Evolutionary conservation across 2,797 vertebrate species (phyloP).

Genomic region (Crenichthys baileyi): DNA sequence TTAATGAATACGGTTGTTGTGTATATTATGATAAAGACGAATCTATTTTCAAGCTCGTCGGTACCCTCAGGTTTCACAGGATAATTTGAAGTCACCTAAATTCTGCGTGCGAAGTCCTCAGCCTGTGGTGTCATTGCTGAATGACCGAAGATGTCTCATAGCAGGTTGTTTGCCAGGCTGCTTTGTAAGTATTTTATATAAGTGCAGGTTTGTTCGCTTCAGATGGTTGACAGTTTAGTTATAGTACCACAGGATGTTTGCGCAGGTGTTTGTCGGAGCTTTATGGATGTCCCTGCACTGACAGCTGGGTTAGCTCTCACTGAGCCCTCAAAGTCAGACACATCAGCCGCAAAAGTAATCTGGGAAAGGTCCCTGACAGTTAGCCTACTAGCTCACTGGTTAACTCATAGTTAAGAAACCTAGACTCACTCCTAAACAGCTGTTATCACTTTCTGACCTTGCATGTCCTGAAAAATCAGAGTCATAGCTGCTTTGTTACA

Average conservation of each 20-base stretch:
- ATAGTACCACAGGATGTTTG: neutral
- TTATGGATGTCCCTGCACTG: neutral
- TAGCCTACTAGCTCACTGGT: neutral
- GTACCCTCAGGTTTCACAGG: neutral
- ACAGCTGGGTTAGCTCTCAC: slow-evolving; percentile 7
- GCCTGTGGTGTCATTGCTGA: slow-evolving; percentile 85
- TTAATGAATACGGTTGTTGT: accelerated
- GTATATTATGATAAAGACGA: neutral
- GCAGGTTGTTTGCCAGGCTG: slow-evolving; percentile 82
- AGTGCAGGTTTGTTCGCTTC: neutral
- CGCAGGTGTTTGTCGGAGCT: neutral
- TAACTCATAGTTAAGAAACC: neutral
- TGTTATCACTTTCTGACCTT: slow-evolving; percentile 47
- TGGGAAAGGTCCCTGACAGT: neutral
- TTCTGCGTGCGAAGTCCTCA: slow-evolving; percentile 58
- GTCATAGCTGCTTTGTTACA: neutral
- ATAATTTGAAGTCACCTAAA: slow-evolving; percentile 58
- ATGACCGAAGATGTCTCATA: slow-evolving; percentile 88
- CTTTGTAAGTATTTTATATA: slow-evolving; percentile 80
- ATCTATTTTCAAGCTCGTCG: neutral
- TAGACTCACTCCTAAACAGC: neutral
- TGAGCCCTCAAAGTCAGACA: slow-evolving; percentile 5
- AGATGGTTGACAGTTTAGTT: neutral
- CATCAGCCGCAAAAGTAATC: neutral
- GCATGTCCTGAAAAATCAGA: slow-evolving; percentile 1